These are phyloP conservation scores for Heptranchias perlo DNA, from an alignment of 2,113 vertebrate genomes.

Conservation along the genomic window DNA sequence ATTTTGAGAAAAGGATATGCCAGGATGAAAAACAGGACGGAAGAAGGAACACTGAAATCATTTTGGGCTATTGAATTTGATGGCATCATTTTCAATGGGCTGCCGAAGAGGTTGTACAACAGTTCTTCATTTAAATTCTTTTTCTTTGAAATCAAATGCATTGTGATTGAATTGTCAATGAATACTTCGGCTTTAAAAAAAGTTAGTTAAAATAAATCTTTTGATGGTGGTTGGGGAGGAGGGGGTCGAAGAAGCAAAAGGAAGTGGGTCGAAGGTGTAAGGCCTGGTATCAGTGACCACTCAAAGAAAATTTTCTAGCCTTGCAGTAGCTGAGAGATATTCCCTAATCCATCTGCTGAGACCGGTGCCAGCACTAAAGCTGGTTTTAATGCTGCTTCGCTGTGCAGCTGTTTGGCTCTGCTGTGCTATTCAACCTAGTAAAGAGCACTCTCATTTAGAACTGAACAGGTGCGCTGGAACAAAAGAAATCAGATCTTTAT, in stretches of 20 bases:
- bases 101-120: neutral
- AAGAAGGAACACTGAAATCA: neutral
- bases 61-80: neutral
- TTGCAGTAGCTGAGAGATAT: neutral
- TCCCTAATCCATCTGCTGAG: slow-evolving; percentile 31
- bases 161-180: neutral
- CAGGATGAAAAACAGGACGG: neutral
- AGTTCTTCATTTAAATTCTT: neutral
- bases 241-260: neutral
- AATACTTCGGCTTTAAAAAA: neutral
- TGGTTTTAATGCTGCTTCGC: neutral
- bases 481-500: neutral
- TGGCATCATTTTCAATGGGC: neutral
- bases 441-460: slow-evolving; percentile 11
- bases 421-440: slow-evolving; percentile 18
- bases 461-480: neutral
- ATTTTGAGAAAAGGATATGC: neutral
- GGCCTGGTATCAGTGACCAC: neutral
- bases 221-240: neutral
- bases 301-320: neutral
- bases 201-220: neutral
- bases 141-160: neutral
- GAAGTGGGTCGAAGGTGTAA: neutral
- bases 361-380: neutral
- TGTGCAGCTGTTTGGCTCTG: slow-evolving; percentile 21